Conservation (phyloP, 2,113 vertebrate genomes). For the Gasterosteus aculeatus region DNA sequence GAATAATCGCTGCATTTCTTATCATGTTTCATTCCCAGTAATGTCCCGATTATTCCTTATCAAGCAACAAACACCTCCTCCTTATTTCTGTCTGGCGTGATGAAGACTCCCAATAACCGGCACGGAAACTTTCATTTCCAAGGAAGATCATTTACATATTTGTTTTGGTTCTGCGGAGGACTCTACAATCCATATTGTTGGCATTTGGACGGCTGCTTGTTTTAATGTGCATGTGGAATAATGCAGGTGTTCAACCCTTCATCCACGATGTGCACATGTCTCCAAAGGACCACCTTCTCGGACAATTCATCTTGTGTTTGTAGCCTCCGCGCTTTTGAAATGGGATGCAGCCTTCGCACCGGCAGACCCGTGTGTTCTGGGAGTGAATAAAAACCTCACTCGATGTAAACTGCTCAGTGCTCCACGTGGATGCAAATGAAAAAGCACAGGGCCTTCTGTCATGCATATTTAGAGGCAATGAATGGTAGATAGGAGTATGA, state of each 20-base stretch:
- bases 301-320: not conserved
- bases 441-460: slow-evolving; percentile 2
- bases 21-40: slow-evolving; percentile 38
- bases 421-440: slow-evolving; percentile 4
- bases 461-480: not conserved
- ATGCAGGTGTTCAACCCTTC: not conserved
- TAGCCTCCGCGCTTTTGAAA: not conserved
- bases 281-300: not conserved
- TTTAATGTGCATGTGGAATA: not conserved
- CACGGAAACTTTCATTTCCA: slow-evolving; percentile 12
- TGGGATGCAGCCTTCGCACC: not conserved
- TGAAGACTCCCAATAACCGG: slow-evolving; percentile 28
- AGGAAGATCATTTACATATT: slow-evolving; percentile 13
- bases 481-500: slow-evolving; percentile 1
- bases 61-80: slow-evolving; percentile 12
- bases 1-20: slow-evolving; percentile 45
- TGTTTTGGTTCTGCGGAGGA: not conserved
- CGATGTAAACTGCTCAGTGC: not conserved
- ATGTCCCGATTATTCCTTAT: slow-evolving; percentile 29
- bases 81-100: not conserved
- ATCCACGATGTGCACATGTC: not conserved
- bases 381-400: not conserved
- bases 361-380: not conserved
- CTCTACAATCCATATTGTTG: slow-evolving; percentile 6
- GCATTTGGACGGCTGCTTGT: slow-evolving; percentile 28